Evolutionary conservation across 2,113 vertebrate species (phyloP).

Genomic region (Dolichallabes microphthalmus): DNA sequence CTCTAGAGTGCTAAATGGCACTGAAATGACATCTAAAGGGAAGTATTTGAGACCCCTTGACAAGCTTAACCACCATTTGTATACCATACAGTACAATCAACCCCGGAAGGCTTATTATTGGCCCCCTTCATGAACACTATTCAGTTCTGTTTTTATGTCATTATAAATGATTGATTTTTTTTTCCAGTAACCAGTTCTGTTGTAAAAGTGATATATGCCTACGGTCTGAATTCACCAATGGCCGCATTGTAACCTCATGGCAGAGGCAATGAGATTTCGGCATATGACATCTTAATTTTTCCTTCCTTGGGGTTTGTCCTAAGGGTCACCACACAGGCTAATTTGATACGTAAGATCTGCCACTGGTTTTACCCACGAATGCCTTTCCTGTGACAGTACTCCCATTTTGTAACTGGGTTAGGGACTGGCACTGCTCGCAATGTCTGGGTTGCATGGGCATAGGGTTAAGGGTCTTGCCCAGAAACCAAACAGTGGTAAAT

Average conservation of each 20-base stretch:
- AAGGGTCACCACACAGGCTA: no score
- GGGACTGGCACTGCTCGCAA: no score
- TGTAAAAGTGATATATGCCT: not conserved
- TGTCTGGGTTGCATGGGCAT: no score
- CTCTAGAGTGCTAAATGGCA: not conserved
- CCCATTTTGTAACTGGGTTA: no score
- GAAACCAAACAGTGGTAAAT: no score
- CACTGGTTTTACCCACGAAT: no score
- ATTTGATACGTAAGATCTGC: no score
- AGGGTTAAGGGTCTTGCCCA: no score
- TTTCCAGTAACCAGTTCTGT: not conserved
- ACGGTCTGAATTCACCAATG: not conserved
- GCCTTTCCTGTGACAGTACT: no score
- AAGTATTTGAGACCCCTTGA: not conserved
- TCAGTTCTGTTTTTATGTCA: not conserved
- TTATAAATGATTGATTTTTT: not conserved
- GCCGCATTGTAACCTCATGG: not conserved
- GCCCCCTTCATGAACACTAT: not conserved
- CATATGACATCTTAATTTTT: no score
- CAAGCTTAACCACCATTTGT: not conserved
- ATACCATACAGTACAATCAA: not conserved
- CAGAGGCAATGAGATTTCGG: not conserved
- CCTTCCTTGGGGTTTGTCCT: no score
- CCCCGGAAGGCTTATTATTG: not conserved
- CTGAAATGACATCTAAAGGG: not conserved